Evolutionary conservation across 2,888 invertebrate species (phyloP).

Genomic region (Nephrotoma guestfalica): DNA sequence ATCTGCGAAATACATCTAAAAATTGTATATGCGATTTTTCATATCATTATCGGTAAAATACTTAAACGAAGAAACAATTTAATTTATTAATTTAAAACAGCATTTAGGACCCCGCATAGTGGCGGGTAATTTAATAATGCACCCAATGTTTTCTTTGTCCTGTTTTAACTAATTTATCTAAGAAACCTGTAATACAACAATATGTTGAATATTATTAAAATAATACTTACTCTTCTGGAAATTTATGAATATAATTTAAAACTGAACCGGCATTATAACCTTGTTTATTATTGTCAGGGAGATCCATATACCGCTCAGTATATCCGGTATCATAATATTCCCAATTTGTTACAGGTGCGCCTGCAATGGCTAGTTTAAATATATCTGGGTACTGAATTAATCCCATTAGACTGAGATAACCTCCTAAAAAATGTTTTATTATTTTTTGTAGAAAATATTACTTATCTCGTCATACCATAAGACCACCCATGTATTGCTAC

Average conservation of each 20-base stretch:
- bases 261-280: conserved; percentile 80
- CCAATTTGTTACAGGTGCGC: conserved; percentile 97
- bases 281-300: conserved; percentile 56
- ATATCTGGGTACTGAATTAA: conserved; percentile 82
- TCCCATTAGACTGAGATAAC: conserved; percentile 90
- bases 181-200: not conserved
- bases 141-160: too few species aligned
- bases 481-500: conserved; percentile 98
- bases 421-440: conserved; percentile 36
- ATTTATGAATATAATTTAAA: conserved; percentile 66
- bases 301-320: conserved; percentile 93
- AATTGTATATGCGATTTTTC: too few species aligned
- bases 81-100: too few species aligned
- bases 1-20: too few species aligned
- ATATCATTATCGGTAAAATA: too few species aligned
- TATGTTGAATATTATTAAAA: not conserved
- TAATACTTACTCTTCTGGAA: conserved; percentile 74
- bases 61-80: too few species aligned
- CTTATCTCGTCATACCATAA: conserved; percentile 49
- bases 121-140: too few species aligned
- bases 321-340: conserved; percentile 96
- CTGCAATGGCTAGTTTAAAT: conserved; percentile 91
- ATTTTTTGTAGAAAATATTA: conserved; percentile 6
- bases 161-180: too few species aligned
- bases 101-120: too few species aligned